Percentiles rank a stretch among this genome's conserved stretches.
Conservation (phyloP, 2,113 vertebrate species). For the Dasyprocta punctata region DNA sequence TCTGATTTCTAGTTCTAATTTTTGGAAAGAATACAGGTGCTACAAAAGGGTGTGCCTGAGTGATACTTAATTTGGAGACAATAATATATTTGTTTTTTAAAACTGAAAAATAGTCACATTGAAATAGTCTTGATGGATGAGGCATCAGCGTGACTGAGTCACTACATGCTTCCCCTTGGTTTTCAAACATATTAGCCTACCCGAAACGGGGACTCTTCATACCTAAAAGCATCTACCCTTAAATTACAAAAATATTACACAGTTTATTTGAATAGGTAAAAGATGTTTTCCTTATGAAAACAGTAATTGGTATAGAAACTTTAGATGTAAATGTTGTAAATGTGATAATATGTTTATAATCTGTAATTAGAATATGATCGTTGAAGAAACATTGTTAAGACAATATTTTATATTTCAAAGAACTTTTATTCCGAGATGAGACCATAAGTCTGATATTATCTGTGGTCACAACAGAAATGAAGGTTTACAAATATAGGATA, state of each 20-base stretch:
- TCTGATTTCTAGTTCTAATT: neutral
- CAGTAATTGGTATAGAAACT: neutral
- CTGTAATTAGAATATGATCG: neutral
- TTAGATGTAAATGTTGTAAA: neutral
- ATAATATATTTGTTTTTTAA: neutral
- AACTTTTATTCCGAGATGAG: slow-evolving; percentile 46
- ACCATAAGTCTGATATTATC: neutral
- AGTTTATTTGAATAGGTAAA: neutral
- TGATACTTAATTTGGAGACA: neutral
- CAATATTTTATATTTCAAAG: neutral
- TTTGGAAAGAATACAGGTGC: neutral
- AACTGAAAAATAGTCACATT: slow-evolving; percentile 4
- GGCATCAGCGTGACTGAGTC: neutral
- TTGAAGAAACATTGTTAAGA: neutral
- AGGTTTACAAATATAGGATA: slow-evolving; percentile 36
- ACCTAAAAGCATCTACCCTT: neutral
- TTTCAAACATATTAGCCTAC: neutral
- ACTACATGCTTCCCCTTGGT: neutral
- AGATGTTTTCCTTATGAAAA: slow-evolving; percentile 29
- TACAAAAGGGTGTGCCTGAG: neutral
- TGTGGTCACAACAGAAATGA: slow-evolving; percentile 4
- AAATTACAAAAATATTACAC: neutral
- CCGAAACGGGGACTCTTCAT: neutral
- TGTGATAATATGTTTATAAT: neutral
- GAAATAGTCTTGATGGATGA: neutral